Evolutionary conservation across 2,113 vertebrate species (phyloP).

Genomic region (Gnathonemus echidnorhynchus): DNA sequence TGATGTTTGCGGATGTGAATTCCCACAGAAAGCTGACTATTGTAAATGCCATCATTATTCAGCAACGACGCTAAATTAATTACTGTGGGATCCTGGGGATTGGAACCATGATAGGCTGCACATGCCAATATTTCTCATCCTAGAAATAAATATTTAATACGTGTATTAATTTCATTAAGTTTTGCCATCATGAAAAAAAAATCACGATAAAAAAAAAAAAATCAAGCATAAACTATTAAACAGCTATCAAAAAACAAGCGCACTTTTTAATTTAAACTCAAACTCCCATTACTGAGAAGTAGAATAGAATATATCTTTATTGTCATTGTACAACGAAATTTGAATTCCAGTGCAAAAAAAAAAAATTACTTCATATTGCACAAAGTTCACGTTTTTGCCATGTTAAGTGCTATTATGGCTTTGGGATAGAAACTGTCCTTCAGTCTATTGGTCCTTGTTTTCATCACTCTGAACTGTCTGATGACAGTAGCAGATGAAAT

Average conservation of each 20-base stretch:
- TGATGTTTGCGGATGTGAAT: background rate
- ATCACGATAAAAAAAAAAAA: background rate
- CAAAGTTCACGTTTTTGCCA: too few relatives aligned
- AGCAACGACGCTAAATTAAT: background rate
- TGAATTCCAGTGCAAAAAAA: too few relatives aligned
- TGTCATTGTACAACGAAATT: too few relatives aligned
- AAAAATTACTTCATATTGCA: too few relatives aligned
- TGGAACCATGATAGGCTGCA: background rate
- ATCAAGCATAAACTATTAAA: background rate
- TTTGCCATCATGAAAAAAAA: background rate
- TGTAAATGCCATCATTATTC: conserved; percentile 1
- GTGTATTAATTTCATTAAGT: background rate
- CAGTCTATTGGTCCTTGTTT: too few relatives aligned
- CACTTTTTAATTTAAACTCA: background rate
- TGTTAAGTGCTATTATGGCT: too few relatives aligned
- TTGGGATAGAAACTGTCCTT: too few relatives aligned
- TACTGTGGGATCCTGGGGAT: background rate
- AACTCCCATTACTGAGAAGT: background rate
- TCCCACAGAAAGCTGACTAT: background rate
- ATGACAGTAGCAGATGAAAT: background rate
- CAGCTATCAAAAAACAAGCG: background rate
- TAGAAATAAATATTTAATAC: conserved; percentile 1
- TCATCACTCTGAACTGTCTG: too few relatives aligned
- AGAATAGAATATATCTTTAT: too few relatives aligned
- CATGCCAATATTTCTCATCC: background rate